These are phyloP conservation scores for Ibycter americanus DNA, from an alignment of 2,797 vertebrate species.

Conservation along the genomic window DNA sequence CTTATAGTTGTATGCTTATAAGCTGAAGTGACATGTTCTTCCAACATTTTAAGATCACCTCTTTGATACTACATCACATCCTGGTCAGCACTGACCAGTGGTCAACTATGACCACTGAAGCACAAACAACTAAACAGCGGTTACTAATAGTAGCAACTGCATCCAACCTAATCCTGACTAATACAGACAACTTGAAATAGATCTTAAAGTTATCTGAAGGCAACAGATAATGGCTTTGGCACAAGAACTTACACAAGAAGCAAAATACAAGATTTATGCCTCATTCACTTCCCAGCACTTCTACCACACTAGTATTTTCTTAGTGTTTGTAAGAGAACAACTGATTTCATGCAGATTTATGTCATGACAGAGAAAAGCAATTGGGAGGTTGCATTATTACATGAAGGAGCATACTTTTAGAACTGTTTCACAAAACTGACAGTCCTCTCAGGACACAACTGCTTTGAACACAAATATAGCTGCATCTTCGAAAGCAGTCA, in stretches of 20 bases:
- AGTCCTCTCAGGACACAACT: not conserved
- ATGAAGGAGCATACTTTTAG: not conserved
- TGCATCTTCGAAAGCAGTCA: not conserved
- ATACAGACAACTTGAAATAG: not conserved
- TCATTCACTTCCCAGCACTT: not conserved
- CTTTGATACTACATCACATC: not conserved
- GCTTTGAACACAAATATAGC: not conserved
- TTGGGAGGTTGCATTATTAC: not conserved
- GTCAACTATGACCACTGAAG: not conserved
- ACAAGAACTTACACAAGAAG: not conserved
- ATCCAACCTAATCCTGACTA: not conserved
- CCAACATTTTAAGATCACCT: not conserved
- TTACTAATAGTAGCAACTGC: not conserved
- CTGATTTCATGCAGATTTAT: not conserved
- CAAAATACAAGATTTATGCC: not conserved
- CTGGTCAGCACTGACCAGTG: not conserved
- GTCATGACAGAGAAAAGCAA: not conserved
- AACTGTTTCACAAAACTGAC: not conserved
- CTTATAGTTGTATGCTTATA: not conserved
- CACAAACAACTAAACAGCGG: not conserved
- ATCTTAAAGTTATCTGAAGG: not conserved
- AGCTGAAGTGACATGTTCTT: not conserved
- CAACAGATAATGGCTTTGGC: not conserved
- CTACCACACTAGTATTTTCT: not conserved
- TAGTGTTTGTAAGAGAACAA: not conserved